These are phyloP conservation scores for Mormyrus lacerda DNA, from an alignment of 2,113 vertebrate species.

Conservation along the genomic window DNA sequence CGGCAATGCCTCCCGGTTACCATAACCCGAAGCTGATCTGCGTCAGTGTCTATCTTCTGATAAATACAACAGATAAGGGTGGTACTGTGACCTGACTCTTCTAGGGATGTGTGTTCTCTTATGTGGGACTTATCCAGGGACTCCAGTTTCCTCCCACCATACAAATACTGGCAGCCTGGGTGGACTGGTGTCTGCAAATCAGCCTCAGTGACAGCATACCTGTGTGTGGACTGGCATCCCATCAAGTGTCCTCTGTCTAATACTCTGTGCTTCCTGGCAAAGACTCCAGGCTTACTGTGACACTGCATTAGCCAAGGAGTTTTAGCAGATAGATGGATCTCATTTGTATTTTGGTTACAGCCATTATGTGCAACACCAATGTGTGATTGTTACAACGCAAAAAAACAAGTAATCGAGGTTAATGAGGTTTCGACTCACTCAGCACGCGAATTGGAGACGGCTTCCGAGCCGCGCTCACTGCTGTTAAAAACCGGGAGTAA, in stretches of 20 bases:
- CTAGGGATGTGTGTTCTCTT: not conserved
- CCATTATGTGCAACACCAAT: not conserved
- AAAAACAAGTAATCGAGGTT: not conserved
- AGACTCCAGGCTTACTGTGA: not conserved
- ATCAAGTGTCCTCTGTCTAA: not conserved
- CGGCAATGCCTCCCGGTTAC: no score
- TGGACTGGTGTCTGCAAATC: not conserved
- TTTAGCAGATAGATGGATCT: not conserved
- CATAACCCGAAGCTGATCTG: no score
- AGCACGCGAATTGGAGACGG: constrained; percentile 70
- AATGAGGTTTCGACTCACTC: constrained; percentile 62
- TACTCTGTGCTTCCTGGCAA: not conserved
- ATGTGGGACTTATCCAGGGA: not conserved
- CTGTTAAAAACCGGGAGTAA: constrained; percentile 78
- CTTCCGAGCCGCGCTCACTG: constrained; percentile 72
- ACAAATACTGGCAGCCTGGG: not conserved
- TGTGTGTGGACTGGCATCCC: not conserved
- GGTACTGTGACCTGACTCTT: not conserved
- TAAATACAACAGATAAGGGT: not conserved
- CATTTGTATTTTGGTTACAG: not conserved
- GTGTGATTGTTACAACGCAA: not conserved
- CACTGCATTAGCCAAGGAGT: not conserved
- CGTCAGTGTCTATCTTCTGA: no score
- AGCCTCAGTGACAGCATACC: not conserved
- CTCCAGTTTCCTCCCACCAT: not conserved